A percentile compares a stretch with the other conserved stretches of the same genome.
These are phyloP conservation scores for Pecten maximus DNA, from an alignment of 2,888 invertebrate genomes.

Conservation along the genomic window DNA sequence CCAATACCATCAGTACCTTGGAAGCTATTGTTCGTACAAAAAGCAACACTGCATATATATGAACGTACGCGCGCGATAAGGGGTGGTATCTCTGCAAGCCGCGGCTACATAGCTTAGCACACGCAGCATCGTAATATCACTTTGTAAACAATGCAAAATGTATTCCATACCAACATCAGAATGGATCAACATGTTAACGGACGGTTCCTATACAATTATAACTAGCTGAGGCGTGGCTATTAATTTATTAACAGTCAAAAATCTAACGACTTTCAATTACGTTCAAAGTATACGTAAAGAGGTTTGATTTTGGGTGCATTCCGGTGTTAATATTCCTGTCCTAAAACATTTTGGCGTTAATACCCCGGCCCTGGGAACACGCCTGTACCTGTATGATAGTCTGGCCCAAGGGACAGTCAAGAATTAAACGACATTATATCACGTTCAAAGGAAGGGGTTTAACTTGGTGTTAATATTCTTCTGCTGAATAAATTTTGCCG, in stretches of 20 bases:
- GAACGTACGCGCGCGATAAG: not conserved
- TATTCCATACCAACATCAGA: constrained; percentile 18
- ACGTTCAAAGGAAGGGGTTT: no score
- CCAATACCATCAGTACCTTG: not conserved
- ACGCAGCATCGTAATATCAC: not conserved
- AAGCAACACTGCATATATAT: constrained; percentile 8
- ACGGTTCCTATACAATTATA: not conserved
- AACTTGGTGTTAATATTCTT: no score
- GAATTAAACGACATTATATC: no score
- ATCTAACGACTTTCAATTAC: not conserved
- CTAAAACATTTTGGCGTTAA: not conserved
- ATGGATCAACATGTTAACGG: not conserved
- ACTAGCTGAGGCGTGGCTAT: not conserved
- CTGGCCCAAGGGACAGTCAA: no score
- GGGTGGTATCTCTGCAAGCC: not conserved
- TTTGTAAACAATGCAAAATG: constrained; percentile 33
- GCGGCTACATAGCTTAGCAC: constrained; percentile 7
- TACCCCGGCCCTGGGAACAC: not conserved
- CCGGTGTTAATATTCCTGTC: not conserved
- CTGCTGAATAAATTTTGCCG: no score
- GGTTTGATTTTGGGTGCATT: not conserved
- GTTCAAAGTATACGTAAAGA: no score
- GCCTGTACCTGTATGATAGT: no score
- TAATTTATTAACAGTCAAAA: not conserved
- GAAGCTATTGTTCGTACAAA: constrained; percentile 23